Evolutionary conservation across 2,113 vertebrate genomes (phyloP).

Genomic region (Marmota monax): DNA sequence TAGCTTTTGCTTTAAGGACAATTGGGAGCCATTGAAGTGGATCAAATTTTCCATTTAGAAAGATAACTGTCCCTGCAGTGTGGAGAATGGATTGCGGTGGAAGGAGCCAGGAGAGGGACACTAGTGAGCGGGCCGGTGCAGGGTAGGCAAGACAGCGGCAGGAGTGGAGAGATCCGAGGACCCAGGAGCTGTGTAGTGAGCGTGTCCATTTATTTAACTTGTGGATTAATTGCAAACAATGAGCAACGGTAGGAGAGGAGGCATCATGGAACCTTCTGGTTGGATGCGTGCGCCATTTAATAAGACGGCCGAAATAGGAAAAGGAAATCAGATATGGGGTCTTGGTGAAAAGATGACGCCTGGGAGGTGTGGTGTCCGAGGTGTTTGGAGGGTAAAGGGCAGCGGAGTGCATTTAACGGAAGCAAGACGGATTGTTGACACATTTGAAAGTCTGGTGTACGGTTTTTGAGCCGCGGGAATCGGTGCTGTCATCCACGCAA

Average conservation of each 20-base stretch:
- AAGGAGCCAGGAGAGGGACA: not conserved
- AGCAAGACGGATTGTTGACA: not conserved
- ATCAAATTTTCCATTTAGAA: conserved; percentile 80
- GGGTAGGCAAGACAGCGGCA: not conserved
- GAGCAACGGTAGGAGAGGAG: not conserved
- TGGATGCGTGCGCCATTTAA: not conserved
- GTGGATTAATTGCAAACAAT: not conserved
- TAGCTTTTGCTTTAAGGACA: conserved; percentile 75
- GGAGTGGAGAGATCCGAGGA: not conserved
- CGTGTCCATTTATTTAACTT: not conserved
- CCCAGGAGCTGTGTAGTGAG: not conserved
- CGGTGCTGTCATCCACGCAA: no score
- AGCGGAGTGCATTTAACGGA: not conserved
- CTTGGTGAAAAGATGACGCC: not conserved
- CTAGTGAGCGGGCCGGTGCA: not conserved
- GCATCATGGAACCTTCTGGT: not conserved
- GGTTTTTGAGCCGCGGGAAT: not conserved
- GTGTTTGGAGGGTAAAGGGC: not conserved
- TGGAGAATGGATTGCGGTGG: conserved; percentile 71
- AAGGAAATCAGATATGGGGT: not conserved
- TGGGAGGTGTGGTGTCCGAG: not conserved
- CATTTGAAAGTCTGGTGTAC: not conserved
- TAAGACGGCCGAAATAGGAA: not conserved
- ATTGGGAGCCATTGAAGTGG: conserved; percentile 74
- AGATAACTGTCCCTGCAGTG: conserved; percentile 69